A percentile compares a stretch with the other conserved stretches of the same genome.
Conservation (phyloP, 2,797 vertebrate genomes). For the Leptoclinus maculatus region DNA sequence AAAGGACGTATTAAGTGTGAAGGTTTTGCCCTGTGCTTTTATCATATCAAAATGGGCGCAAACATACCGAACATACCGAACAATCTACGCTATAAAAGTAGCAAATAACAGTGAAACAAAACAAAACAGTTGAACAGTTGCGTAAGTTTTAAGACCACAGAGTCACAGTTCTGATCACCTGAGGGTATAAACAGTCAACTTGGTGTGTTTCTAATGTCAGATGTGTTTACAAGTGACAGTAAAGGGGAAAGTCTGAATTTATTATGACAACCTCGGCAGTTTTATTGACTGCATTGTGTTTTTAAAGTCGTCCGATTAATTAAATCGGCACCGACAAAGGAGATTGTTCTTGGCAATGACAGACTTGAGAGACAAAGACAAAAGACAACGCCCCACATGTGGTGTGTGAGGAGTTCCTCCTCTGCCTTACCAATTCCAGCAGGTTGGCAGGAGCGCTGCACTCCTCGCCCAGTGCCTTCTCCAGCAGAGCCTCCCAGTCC, state of each 20-base stretch:
- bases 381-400: constrained; percentile 10
- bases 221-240: background rate
- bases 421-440: constrained; percentile 91
- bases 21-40: background rate
- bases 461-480: constrained; percentile 87
- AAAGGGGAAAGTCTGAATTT: background rate
- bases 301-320: constrained; percentile 22
- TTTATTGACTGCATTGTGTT: background rate
- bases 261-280: constrained; percentile 1
- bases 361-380: background rate
- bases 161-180: constrained; percentile 29
- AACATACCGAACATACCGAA: background rate
- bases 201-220: background rate
- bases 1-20: background rate
- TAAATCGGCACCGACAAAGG: constrained; percentile 4
- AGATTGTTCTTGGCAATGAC: constrained; percentile 18
- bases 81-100: background rate
- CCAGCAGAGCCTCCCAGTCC: constrained; percentile 91
- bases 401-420: constrained; percentile 31
- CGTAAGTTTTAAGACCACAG: background rate
- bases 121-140: constrained; percentile 1
- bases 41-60: background rate
- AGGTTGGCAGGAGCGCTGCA: constrained; percentile 91
- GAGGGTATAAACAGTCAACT: constrained; percentile 24
- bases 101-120: background rate